Percentiles rank a stretch among this genome's conserved stretches.
These are phyloP conservation scores for Ellobius talpinus DNA, from an alignment of 2,113 vertebrate species.

Conservation along the genomic window DNA sequence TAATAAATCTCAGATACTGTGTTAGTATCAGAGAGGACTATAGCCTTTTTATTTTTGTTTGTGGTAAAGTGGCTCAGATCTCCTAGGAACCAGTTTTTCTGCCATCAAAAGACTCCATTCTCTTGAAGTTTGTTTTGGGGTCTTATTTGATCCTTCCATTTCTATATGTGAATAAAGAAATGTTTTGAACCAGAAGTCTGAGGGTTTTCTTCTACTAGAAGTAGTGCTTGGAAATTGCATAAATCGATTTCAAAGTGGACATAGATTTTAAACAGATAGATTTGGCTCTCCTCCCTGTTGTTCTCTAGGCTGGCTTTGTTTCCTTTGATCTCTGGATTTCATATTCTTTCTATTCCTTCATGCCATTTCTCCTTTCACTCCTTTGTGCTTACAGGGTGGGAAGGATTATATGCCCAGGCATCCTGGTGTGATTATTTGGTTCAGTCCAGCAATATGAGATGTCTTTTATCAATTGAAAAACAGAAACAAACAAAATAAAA, in stretches of 20 bases:
- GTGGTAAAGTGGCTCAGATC: constrained; percentile 23
- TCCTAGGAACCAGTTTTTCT: neutral
- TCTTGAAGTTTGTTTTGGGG: constrained; percentile 64
- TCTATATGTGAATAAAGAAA: constrained; percentile 45
- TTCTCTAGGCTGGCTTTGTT: neutral
- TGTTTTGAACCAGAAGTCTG: constrained; percentile 26
- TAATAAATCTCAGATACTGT: constrained; percentile 28
- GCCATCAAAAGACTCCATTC: constrained; percentile 7
- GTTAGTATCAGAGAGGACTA: constrained; percentile 30
- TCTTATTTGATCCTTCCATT: constrained; percentile 38
- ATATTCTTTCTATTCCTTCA: neutral
- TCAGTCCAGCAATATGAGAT: neutral
- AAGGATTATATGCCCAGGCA: neutral
- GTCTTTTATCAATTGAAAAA: neutral
- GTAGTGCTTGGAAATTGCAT: constrained; percentile 29
- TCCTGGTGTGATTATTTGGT: constrained; percentile 11
- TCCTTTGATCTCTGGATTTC: neutral
- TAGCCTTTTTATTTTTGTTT: constrained; percentile 48
- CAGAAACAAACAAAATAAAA: neutral
- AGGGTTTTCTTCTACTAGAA: constrained; percentile 26
- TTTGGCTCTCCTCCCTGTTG: neutral
- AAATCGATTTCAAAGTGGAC: constrained; percentile 29
- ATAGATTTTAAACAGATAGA: neutral
- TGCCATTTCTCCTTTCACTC: neutral
- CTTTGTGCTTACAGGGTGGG: constrained; percentile 1